A percentile compares a stretch with the other conserved stretches of the same genome.
phyloP scores from a whole-genome alignment of 2,113 vertebrate genomes.

The Dasyurus viverrinus region DNA sequence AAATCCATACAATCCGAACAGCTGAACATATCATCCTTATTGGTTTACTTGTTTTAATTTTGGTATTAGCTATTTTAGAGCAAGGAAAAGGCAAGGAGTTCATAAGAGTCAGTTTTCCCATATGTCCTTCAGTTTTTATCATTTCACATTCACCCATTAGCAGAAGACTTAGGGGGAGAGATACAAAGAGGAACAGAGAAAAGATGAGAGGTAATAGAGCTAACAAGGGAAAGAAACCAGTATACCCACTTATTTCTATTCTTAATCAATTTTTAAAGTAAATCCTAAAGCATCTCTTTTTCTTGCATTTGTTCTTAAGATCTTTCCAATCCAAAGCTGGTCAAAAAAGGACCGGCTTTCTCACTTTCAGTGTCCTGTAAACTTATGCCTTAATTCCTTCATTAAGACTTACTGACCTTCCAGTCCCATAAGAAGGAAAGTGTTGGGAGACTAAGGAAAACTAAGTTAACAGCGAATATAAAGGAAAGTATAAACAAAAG shows the following conservation, averaged over 20 bases:
- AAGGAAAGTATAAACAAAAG: neutral
- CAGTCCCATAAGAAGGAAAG: neutral
- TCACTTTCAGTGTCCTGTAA: neutral
- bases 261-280: neutral
- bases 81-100: neutral
- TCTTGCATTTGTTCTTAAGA: neutral
- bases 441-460: neutral
- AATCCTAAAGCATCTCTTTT: neutral
- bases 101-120: neutral
- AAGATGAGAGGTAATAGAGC: neutral
- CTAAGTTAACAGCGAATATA: neutral
- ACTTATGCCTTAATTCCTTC: neutral
- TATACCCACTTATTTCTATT: neutral
- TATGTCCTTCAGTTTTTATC: neutral
- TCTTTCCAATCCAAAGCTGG: neutral
- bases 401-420: too few relatives aligned
- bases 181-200: neutral
- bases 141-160: neutral
- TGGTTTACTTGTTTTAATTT: neutral
- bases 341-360: neutral
- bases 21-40: neutral
- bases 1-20: neutral
- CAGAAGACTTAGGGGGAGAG: neutral
- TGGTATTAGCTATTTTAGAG: slow-evolving; percentile 8
- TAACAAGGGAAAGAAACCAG: neutral